A percentile compares a stretch with the other conserved stretches of the same genome.
These are phyloP conservation scores for Gibbula magus DNA, from an alignment of 2,888 invertebrate species.

Conservation along the genomic window DNA sequence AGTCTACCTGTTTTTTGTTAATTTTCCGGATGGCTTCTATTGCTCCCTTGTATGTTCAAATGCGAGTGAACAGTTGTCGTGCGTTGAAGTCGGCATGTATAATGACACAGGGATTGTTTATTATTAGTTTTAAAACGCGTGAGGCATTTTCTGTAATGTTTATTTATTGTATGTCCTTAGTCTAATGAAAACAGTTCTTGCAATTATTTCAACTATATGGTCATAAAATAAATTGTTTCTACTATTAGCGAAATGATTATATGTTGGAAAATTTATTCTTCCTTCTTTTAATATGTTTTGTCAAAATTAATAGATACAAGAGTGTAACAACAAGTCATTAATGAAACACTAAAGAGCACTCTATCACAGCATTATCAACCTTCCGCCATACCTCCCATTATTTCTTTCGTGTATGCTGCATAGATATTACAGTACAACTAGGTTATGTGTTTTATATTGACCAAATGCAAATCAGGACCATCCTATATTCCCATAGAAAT, in stretches of 20 bases:
- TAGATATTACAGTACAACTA: conserved; percentile 23
- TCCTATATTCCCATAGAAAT: neutral
- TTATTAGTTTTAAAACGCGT: conserved; percentile 75
- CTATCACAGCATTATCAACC: conserved; percentile 64
- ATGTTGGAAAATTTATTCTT: too few relatives aligned
- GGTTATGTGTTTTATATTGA: neutral
- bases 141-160: neutral
- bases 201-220: too few relatives aligned
- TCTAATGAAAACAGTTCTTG: too few relatives aligned
- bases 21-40: conserved; percentile 91
- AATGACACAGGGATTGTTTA: conserved; percentile 90
- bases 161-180: too few relatives aligned
- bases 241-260: too few relatives aligned
- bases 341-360: too few relatives aligned
- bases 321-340: too few relatives aligned
- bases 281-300: too few relatives aligned
- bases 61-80: conserved; percentile 91
- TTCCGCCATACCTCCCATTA: conserved; percentile 87
- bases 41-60: conserved; percentile 91
- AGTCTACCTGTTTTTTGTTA: conserved; percentile 89
- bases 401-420: conserved; percentile 88
- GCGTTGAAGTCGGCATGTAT: conserved; percentile 92
- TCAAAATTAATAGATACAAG: too few relatives aligned
- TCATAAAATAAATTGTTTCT: too few relatives aligned
- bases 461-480: neutral